Conservation (phyloP, 2,888 invertebrate species). For the Orthosia cruda region DNA sequence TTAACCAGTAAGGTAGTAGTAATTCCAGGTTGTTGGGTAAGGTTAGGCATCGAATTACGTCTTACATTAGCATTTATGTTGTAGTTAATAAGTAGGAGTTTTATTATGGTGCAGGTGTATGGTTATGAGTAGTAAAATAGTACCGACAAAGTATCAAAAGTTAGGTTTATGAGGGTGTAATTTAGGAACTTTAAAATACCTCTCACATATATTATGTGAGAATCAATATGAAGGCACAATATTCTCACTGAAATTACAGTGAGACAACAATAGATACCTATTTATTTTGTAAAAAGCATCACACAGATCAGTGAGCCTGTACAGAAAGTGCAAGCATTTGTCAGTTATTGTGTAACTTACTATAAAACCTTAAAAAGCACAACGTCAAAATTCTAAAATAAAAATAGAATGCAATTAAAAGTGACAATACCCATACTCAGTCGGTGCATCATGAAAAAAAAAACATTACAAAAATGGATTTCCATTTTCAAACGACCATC, state of each 20-base stretch:
- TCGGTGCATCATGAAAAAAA: not conserved
- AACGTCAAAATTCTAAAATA: too few species aligned
- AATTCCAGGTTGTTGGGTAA: conserved; percentile 39
- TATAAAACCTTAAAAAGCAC: too few species aligned
- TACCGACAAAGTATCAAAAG: not conserved
- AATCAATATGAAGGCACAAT: too few species aligned
- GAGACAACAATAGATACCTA: too few species aligned
- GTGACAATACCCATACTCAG: not conserved
- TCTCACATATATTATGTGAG: too few species aligned
- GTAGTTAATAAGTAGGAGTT: not conserved
- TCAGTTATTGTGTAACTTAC: too few species aligned
- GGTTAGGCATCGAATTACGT: conserved; percentile 38
- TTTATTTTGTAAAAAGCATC: too few species aligned
- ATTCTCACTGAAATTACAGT: too few species aligned
- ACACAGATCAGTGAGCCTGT: too few species aligned
- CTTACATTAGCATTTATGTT: conserved; percentile 7
- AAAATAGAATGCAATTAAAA: too few species aligned
- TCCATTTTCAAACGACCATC: conserved; percentile 13
- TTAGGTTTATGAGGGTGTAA: not conserved
- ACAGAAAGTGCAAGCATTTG: too few species aligned
- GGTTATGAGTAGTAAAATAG: not conserved
- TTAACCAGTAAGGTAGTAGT: not conserved
- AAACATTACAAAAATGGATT: not conserved
- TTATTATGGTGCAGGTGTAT: conserved; percentile 5
- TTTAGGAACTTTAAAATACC: not conserved